Base-by-base conservation (phyloP, 2,797 vertebrate genomes). In the Smutsia temminckii region DNA sequence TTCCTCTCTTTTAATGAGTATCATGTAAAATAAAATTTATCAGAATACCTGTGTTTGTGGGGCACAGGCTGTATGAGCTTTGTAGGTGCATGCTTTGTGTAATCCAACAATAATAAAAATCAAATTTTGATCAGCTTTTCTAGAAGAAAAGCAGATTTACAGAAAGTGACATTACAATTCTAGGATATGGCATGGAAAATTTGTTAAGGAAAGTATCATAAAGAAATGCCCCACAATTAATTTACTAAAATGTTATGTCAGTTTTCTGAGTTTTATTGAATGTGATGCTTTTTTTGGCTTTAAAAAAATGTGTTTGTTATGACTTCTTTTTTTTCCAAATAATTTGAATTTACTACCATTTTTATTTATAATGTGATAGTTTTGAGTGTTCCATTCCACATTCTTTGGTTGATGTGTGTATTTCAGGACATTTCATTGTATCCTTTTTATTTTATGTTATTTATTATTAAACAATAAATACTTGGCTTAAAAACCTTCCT, bases 251-350 rank as follows among this genome's bases (percentile, higher is more conserved):
- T 64, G 6, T 46, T 59, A 84, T 34, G 77, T 57, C 37, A n/a
- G 29, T 46, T 86, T 92, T 90, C 69, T 94, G 42, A 23, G 29
- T 80, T 64, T 90, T 79, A 10, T 92, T 93, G 16, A 20, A 74
- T 87, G 12, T 77, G 14, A 21, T 85, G 42, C 25, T 66, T 34
- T 17, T 27, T 17, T 27, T 72, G n/a, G 32, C 13, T 89, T 93
- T 72, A 29, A 81, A 79, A 53, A 57, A 68, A 32, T 57, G 20
- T 87, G 68, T 89, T 72, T 85, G 8, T 83, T 69, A 18, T 40
- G 34, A 27, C 78, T 92, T 46, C 29, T 37, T 68, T 68, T 53
- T 49, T 32, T 29, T 25, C 2, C 51, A 86, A 80, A 57, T 57
- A 55, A 61, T 3, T 55, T 83, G 63, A 89, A 51, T 57, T 32